Evolutionary conservation across 2,797 vertebrate species (phyloP), one percentile per base, ranked within the genome.

Genomic region (Heliangelus exortis): DNA sequence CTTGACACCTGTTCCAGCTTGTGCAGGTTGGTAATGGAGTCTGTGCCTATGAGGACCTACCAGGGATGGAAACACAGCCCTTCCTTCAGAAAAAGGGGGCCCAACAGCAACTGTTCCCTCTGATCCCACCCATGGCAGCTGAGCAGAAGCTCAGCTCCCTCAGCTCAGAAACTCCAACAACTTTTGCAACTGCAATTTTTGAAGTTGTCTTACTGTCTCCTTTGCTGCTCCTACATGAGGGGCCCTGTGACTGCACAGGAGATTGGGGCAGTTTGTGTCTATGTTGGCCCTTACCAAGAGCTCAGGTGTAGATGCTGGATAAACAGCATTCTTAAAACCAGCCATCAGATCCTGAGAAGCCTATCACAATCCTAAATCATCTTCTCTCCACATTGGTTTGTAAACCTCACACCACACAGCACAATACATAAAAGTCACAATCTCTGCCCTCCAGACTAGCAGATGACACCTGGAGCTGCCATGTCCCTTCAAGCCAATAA

Each of bases 1-100:
- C 99, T 99, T 61, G 99, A 99, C 89, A 99, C 99, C 98, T 99
- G 99, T 98, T 99, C 99, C 95, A 99, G 98, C 93, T 99, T 99
- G 98, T 99, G 99, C 95, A 99, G 98, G 98, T 99, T 99, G 86
- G 98, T 98, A 96, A 99, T 99, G 16, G 99, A 99, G 96, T 99
- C 99, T 12, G 98, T 99, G 87, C 99, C 99, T 72, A 99, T 99
- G 34, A 99, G 97, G 92, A 98, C 98, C 99, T 99, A 92, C 19
- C 12, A 51, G 61, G 84, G 31, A 71, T 62, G 33, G 77, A 83
- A 84, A 69, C 28, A 51, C 8, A 67, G 39, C 33, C 28, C 12
- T 26, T 21, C 2, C 65, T 15, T 89, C 67, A 73, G 77, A 7
- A 33, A 16, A 23, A 36, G 48, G 20, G 39, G 5, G 29, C 45